Conservation (phyloP, 2,888 invertebrate genomes). For the Gnatocerus cornutus region DNA sequence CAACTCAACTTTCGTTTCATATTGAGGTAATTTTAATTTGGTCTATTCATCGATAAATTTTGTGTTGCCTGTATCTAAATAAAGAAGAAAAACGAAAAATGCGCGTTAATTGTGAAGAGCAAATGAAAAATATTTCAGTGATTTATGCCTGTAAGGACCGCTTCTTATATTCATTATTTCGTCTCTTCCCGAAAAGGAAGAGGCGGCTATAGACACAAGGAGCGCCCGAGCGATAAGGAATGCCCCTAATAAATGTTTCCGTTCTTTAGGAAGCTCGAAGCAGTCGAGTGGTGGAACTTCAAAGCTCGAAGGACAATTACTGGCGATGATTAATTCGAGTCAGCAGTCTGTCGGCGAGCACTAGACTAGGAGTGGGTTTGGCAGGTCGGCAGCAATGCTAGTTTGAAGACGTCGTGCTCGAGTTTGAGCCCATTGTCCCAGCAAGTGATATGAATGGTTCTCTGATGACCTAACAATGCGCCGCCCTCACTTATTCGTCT, state of each 20-base stretch:
- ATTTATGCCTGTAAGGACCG: too few species aligned
- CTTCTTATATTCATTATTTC: too few species aligned
- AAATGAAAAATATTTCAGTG: too few species aligned
- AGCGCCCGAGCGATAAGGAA: conserved; percentile 11
- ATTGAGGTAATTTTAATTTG: too few species aligned
- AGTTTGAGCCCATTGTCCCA: conserved; percentile 54
- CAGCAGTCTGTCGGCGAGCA: conserved; percentile 41
- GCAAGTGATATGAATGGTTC: conserved; percentile 63
- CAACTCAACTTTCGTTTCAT: too few species aligned
- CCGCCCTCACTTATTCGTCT: conserved; percentile 54
- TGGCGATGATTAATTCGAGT: conserved; percentile 45
- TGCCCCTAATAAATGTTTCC: conserved; percentile 38
- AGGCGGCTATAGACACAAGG: conserved; percentile 2
- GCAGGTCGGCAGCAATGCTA: conserved; percentile 43
- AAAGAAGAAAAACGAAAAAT: too few species aligned
- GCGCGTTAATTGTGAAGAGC: too few species aligned
- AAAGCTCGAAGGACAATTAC: conserved; percentile 45
- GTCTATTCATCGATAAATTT: too few species aligned
- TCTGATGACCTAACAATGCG: conserved; percentile 63
- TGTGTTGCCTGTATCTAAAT: too few species aligned
- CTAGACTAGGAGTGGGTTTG: conserved; percentile 45
- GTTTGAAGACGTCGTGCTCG: conserved; percentile 48
- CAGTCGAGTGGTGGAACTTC: conserved; percentile 28
- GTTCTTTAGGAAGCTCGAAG: conserved; percentile 32
- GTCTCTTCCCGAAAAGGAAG: too few species aligned